A percentile compares a stretch with the other conserved stretches of the same genome.
Conservation (phyloP, 2,113 vertebrate genomes). For the Ibidorhyncha struthersii region DNA sequence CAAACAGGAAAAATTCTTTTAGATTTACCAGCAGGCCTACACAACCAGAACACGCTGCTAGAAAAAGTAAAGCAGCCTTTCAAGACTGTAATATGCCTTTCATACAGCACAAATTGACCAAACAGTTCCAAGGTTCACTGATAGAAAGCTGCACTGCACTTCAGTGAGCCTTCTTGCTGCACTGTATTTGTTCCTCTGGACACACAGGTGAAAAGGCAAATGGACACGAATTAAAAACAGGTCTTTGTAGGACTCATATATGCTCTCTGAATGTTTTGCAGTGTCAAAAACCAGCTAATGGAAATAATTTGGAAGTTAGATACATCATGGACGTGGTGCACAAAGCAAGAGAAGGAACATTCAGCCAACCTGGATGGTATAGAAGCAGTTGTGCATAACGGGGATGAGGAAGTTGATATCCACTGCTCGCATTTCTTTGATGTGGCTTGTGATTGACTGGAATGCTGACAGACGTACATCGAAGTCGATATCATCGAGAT, state of each 20-base stretch:
- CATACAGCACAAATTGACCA: neutral
- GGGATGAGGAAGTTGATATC: constrained; percentile 84
- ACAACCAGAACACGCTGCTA: neutral
- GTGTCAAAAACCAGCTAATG: neutral
- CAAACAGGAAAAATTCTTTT: neutral
- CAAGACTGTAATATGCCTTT: neutral
- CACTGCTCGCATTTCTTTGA: constrained; percentile 85
- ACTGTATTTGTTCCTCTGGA: neutral
- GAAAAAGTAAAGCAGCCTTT: neutral
- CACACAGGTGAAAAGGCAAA: neutral
- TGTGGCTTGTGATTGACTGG: constrained; percentile 78
- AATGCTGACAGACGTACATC: constrained; percentile 89
- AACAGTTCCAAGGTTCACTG: neutral
- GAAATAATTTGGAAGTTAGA: neutral
- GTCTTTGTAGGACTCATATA: neutral
- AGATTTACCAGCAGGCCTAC: neutral
- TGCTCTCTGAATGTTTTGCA: neutral
- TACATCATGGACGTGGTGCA: neutral
- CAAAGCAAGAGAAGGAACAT: neutral
- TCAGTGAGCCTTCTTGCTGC: neutral
- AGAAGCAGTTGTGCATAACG: constrained; percentile 93
- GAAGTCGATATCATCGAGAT: constrained; percentile 93
- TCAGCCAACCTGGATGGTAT: constrained; percentile 87
- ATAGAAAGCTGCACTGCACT: rapidly evolving
- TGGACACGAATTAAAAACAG: neutral